Conservation (phyloP, 92 coral and sea anemone genomes). For the Phymanthus crucifer region DNA sequence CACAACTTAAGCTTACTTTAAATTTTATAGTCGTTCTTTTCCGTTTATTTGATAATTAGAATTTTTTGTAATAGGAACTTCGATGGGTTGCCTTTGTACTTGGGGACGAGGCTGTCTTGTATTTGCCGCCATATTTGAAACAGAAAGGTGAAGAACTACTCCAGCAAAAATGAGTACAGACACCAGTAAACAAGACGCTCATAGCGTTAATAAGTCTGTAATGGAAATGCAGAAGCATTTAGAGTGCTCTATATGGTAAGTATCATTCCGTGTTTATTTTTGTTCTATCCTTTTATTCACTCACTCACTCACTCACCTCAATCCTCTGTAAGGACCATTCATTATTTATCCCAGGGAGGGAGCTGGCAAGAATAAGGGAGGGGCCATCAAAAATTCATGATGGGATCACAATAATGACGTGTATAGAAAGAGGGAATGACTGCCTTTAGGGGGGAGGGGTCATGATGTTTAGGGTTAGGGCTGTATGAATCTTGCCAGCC, state of each 20-base stretch:
- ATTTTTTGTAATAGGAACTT: neutral
- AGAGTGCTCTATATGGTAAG: slow-evolving; percentile 95
- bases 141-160: neutral
- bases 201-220: slow-evolving; percentile 55
- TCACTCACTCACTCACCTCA: too few species aligned
- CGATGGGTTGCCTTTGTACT: neutral
- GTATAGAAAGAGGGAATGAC: too few species aligned
- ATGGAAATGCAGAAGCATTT: slow-evolving; percentile 85
- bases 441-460: too few species aligned
- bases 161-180: neutral
- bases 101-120: neutral
- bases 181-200: neutral
- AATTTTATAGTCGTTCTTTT: neutral
- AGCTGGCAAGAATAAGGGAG: too few species aligned
- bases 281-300: neutral
- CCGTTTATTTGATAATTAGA: neutral
- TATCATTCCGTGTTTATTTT: neutral
- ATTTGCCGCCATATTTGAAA: slow-evolving; percentile 12
- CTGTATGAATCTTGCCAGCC: too few species aligned
- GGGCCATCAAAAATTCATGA: too few species aligned
- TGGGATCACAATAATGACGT: too few species aligned
- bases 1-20: neutral
- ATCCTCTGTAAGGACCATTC: too few species aligned
- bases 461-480: too few species aligned
- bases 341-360: too few species aligned